Conservation (phyloP, 2,797 vertebrate species). For the Setipinna tenuifilis region DNA sequence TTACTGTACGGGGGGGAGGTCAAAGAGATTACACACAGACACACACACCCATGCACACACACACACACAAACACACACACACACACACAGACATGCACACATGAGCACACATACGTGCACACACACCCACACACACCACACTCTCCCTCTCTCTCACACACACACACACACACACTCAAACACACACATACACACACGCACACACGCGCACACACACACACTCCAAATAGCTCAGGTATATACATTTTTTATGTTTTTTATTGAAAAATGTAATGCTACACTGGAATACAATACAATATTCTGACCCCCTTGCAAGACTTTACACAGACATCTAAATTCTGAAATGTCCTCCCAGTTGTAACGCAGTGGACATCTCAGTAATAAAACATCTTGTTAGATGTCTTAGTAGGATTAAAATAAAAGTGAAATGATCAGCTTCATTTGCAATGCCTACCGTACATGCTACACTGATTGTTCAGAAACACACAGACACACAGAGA, state of each 20-base stretch:
- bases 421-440: neutral
- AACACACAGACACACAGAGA: neutral
- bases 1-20: neutral
- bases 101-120: neutral
- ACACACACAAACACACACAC: too few relatives aligned
- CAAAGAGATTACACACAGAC: neutral
- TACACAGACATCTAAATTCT: neutral
- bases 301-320: neutral
- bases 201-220: neutral
- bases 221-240: neutral
- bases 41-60: too few relatives aligned
- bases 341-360: neutral
- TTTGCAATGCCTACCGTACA: neutral
- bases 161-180: neutral
- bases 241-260: neutral
- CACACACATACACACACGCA: neutral
- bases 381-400: neutral
- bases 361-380: neutral
- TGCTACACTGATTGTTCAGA: neutral
- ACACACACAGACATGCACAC: too few relatives aligned
- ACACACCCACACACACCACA: neutral
- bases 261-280: neutral
- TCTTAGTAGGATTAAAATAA: neutral
- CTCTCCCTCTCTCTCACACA: neutral
- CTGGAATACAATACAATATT: neutral